Base-by-base conservation (phyloP, 1,140 invertebrate genomes). In the Idris sp. region DNA sequence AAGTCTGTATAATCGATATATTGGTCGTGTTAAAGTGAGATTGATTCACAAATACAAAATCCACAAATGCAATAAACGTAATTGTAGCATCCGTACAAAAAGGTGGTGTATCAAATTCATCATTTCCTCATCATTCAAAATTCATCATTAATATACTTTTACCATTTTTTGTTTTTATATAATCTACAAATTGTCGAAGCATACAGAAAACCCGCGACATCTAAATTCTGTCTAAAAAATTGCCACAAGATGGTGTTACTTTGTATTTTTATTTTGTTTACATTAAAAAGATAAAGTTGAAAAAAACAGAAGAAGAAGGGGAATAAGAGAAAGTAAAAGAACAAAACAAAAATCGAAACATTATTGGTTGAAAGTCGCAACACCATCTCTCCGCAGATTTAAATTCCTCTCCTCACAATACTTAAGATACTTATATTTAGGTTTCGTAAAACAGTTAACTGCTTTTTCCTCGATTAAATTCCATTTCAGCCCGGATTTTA, bases 41-140 rank as follows among this genome's bases (percentile, higher is more conserved):
- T 48, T 65, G 43, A 15, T 54, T 76, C 22, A 54, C 44, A 73
- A 65, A 68, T 69, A 68, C 43, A 71, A 64, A 68, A 65, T 58
- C 16, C 59, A 53, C 59, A 56, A 73, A 64, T 64, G 53, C 59
- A 64, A 73, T 64, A 58, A 73, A 72, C 64, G 25, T 14, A 48
- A 33, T n/a, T 71, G 41, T 71, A 71, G 56, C 30, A 62, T 48
- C 41, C 49, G 43, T 49, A 56, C 5, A 64, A 64, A 22, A 71
- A 56, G 35, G 56, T 48, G 26, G 14, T 16, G 7, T 56, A 72
- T 49, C 10, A 54, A 62, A 62, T 62, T 54, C n/a, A 35, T 72
- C 8, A 25, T 0, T 19, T 69, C 22, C 44, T 38, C 28, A 56
- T 51, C 15, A 31, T 58, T 51, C 30, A 8, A 14, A n/a, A n/a